phyloP scores from a whole-genome alignment of 2,888 invertebrate genomes.

The Nymphalis polychloros region DNA sequence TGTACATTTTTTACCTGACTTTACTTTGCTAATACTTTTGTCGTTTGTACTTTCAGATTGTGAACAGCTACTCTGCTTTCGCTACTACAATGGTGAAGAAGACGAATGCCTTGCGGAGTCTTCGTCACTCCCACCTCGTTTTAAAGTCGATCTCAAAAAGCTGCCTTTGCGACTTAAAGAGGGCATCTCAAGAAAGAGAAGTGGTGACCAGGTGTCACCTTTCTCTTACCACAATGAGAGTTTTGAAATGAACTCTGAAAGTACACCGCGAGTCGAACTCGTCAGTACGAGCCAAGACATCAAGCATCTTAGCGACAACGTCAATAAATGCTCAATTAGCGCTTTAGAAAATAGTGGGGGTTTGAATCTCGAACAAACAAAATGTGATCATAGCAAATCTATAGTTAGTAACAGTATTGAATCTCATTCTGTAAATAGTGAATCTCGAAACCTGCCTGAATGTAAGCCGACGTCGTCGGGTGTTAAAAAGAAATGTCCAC shows the following conservation, averaged over 20 bases:
- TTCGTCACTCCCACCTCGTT: constrained; percentile 67
- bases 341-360: constrained; percentile 75
- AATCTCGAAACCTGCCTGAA: constrained; percentile 69
- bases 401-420: constrained; percentile 72
- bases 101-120: constrained; percentile 85
- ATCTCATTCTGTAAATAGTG: constrained; percentile 74
- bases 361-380: constrained; percentile 66
- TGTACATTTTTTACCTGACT: neutral
- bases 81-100: constrained; percentile 85
- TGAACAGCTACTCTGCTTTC: constrained; percentile 86
- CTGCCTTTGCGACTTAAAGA: constrained; percentile 80
- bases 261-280: constrained; percentile 65
- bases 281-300: constrained; percentile 73
- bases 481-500: constrained; percentile 81
- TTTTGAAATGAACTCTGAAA: constrained; percentile 77
- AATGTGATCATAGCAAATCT: constrained; percentile 79
- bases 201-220: constrained; percentile 73
- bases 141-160: constrained; percentile 83
- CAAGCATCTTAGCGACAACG: constrained; percentile 75
- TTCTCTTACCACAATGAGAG: constrained; percentile 78
- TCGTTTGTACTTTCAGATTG: constrained; percentile 79
- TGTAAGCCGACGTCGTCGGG: constrained; percentile 71
- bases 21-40: constrained; percentile 6
- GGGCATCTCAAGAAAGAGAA: constrained; percentile 75
- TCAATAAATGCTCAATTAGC: constrained; percentile 82